These are phyloP conservation scores for Myocastor coypus DNA, from an alignment of 2,113 vertebrate species.

Conservation along the genomic window DNA sequence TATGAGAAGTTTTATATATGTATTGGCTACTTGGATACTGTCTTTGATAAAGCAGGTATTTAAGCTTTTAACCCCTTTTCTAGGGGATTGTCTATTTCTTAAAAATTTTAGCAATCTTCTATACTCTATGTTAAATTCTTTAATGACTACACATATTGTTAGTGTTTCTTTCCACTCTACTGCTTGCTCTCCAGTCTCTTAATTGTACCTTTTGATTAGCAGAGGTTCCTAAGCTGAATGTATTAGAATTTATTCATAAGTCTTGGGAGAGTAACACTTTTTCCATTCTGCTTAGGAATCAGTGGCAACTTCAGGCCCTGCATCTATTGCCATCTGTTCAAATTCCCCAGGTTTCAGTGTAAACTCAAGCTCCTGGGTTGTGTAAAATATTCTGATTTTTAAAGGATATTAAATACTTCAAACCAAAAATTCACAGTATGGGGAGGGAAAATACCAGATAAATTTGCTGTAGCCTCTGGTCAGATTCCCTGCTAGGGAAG, in stretches of 20 bases:
- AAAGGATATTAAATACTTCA: background rate
- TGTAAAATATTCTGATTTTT: slow-evolving; percentile 10
- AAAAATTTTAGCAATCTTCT: background rate
- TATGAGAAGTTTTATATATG: background rate
- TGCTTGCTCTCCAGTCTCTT: background rate
- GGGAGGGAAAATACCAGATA: background rate
- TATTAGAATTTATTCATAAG: background rate
- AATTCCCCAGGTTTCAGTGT: background rate
- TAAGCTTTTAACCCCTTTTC: background rate
- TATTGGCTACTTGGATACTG: background rate
- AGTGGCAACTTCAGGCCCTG: background rate
- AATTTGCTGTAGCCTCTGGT: background rate
- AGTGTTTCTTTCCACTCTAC: background rate
- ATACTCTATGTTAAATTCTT: background rate
- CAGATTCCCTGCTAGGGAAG: background rate
- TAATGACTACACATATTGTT: background rate
- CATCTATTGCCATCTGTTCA: background rate
- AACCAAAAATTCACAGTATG: slow-evolving; percentile 29
- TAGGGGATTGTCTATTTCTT: background rate
- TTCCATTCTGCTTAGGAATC: background rate
- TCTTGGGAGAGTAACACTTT: background rate
- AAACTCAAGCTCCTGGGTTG: background rate
- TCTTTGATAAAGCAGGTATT: background rate
- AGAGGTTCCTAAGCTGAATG: background rate
- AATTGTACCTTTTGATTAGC: background rate